Percentiles rank a stretch among this genome's conserved stretches.
phyloP scores from a whole-genome alignment of 2,888 invertebrate species.

The Machimus rusticus region DNA sequence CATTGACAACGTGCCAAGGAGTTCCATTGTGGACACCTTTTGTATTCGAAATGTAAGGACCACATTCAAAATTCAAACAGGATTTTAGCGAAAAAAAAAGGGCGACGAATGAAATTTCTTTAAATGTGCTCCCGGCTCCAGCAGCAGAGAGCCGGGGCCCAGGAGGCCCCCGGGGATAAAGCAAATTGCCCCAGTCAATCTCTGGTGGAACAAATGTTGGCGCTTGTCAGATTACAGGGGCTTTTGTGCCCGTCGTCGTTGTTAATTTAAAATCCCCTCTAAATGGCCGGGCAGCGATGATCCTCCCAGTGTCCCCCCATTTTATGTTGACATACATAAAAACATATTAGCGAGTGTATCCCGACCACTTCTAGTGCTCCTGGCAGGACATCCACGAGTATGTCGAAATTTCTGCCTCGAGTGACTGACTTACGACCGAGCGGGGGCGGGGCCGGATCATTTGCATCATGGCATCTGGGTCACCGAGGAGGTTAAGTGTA shows the following conservation, averaged over 20 bases:
- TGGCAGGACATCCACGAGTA: constrained; percentile 4
- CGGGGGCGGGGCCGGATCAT: neutral
- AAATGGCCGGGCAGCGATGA: neutral
- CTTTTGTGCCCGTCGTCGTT: constrained; percentile 21
- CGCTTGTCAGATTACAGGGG: constrained; percentile 30
- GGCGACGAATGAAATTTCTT: neutral
- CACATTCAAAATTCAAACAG: constrained; percentile 18
- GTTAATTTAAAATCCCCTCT: constrained; percentile 27
- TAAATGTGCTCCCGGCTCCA: neutral
- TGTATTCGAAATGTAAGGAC: constrained; percentile 5
- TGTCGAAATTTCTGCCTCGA: constrained; percentile 5
- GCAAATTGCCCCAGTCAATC: constrained; percentile 26
- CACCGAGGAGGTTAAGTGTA: constrained; percentile 12
- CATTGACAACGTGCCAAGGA: constrained; percentile 19
- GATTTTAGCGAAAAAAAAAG: neutral
- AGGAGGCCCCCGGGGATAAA: neutral
- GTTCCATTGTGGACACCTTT: constrained; percentile 4
- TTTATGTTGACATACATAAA: constrained; percentile 26
- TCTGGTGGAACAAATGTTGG: constrained; percentile 26
- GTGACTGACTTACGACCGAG: neutral
- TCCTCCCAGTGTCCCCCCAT: neutral
- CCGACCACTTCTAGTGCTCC: neutral
- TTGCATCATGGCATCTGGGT: constrained; percentile 21
- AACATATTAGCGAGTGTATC: constrained; percentile 12
- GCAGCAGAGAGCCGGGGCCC: neutral